Conservation (phyloP, 2,888 invertebrate genomes). For the Blera fallax region DNA sequence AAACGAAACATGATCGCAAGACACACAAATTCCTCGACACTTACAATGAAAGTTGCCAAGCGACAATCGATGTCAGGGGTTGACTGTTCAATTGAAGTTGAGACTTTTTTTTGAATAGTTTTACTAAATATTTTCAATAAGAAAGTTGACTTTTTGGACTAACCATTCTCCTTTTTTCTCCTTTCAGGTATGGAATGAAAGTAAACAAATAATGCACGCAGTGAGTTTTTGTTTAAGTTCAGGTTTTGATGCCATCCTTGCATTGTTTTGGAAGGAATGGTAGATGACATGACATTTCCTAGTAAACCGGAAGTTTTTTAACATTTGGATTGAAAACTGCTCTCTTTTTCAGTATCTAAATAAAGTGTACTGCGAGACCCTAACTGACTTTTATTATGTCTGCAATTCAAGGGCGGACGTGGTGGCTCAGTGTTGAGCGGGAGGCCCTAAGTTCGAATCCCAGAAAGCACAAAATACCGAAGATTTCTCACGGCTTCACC, state of each 20-base stretch:
- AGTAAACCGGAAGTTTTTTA: no score
- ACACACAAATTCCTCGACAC: not conserved
- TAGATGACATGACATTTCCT: no score
- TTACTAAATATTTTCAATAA: not conserved
- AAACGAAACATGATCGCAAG: constrained; percentile 24
- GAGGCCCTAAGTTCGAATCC: no score
- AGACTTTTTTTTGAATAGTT: not conserved
- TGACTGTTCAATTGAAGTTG: constrained; percentile 6
- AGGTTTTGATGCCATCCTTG: not conserved
- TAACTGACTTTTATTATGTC: no score
- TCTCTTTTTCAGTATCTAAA: no score
- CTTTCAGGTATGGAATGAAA: constrained; percentile 33
- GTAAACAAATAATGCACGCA: not conserved
- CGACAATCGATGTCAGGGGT: constrained; percentile 57
- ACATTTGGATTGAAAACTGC: no score
- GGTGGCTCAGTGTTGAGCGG: no score
- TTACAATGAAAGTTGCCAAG: constrained; percentile 50
- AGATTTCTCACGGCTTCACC: no score
- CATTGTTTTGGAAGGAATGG: no score
- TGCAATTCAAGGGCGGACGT: no score
- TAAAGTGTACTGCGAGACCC: no score
- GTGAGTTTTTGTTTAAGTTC: not conserved
- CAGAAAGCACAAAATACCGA: no score
- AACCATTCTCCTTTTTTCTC: constrained; percentile 10
- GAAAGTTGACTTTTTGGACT: constrained; percentile 22